A percentile compares a stretch with the other conserved stretches of the same genome.
These are phyloP conservation scores for Micromesistius poutassou DNA, from an alignment of 2,797 vertebrate genomes.

Conservation along the genomic window DNA sequence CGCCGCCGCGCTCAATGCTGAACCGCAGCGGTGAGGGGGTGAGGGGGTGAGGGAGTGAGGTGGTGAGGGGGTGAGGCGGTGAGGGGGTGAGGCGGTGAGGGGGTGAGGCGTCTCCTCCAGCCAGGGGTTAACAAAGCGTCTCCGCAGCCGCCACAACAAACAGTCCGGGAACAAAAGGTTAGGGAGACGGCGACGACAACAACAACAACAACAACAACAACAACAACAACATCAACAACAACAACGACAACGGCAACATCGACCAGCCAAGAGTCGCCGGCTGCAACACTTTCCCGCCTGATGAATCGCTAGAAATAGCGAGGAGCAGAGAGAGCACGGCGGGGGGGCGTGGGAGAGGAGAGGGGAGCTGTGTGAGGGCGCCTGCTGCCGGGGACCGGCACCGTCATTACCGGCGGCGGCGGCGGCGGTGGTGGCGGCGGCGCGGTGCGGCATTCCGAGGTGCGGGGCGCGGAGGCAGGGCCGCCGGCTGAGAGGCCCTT, in stretches of 20 bases:
- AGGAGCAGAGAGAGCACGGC: constrained; percentile 46
- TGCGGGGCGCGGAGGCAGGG: constrained; percentile 12
- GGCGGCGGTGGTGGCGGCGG: constrained; percentile 9
- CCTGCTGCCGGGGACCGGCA: constrained; percentile 27
- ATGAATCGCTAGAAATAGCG: neutral
- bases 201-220: neutral
- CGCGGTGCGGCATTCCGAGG: constrained; percentile 19
- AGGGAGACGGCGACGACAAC: neutral
- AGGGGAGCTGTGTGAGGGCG: constrained; percentile 43
- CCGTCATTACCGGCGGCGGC: constrained; percentile 28
- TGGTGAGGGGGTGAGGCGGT: neutral
- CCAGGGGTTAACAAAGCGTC: constrained; percentile 17
- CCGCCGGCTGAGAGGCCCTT: constrained; percentile 33
- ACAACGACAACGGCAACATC: too few relatives aligned
- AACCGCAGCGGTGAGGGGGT: neutral
- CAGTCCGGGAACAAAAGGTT: neutral
- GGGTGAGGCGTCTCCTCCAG: neutral
- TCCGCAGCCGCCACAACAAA: neutral
- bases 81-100: neutral
- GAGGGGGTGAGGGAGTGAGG: too few relatives aligned
- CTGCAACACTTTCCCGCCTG: neutral
- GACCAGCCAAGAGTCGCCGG: neutral
- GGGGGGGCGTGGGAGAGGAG: constrained; percentile 48
- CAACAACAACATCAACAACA: neutral
- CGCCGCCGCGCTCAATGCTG: neutral